Percentiles rank a stretch among this genome's conserved stretches.
phyloP scores from a whole-genome alignment of 2,113 vertebrate genomes.

The Anarhynchus alexandrinus region DNA sequence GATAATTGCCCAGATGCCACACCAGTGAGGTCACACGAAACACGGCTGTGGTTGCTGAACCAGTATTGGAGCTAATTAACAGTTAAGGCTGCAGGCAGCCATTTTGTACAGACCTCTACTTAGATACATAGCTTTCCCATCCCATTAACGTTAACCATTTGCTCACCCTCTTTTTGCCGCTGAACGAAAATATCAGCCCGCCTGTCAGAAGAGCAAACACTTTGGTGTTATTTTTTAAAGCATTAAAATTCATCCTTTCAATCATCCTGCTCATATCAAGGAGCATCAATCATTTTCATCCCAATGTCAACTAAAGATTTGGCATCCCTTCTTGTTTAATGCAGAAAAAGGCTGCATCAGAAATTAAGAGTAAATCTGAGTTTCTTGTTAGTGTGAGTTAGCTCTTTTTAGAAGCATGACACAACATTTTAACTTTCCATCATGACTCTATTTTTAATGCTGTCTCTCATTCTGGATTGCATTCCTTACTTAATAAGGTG shows the following conservation, averaged over 20 bases:
- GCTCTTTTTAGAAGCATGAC: background rate
- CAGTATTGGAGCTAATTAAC: conserved; percentile 63
- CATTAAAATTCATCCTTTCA: background rate
- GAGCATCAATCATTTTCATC: background rate
- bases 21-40: conserved; percentile 66
- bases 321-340: background rate
- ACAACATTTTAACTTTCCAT: background rate
- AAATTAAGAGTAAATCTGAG: background rate
- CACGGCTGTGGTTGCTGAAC: conserved; percentile 44
- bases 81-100: conserved; percentile 30
- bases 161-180: background rate
- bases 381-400: background rate
- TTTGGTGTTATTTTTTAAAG: background rate
- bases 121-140: background rate
- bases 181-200: background rate
- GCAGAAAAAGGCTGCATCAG: background rate
- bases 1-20: conserved; percentile 75
- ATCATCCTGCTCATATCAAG: background rate
- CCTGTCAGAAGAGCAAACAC: background rate
- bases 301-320: background rate
- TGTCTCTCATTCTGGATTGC: background rate
- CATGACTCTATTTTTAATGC: background rate
- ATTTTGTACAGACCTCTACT: conserved; percentile 23
- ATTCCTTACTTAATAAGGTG: background rate
- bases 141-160: background rate